Evolutionary conservation across 2,888 invertebrate genomes (phyloP).

Genomic region (Limnephilus lunatus): DNA sequence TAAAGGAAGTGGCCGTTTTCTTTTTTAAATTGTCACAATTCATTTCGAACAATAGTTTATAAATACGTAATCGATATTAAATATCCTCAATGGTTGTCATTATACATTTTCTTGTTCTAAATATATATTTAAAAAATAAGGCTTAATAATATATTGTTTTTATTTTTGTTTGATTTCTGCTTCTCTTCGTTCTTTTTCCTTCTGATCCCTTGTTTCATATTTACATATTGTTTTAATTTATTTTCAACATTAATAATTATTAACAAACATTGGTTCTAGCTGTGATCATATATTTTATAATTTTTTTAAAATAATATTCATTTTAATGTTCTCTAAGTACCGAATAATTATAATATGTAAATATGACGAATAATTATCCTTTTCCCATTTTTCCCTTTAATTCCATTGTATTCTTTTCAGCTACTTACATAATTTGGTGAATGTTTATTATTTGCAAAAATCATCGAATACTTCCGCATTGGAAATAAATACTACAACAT

Average conservation of each 20-base stretch:
- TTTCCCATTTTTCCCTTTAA: constrained; percentile 26
- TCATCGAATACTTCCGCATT: constrained; percentile 60
- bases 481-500: constrained; percentile 62
- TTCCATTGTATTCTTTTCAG: constrained; percentile 61
- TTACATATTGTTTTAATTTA: constrained; percentile 60
- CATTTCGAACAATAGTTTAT: constrained; percentile 80
- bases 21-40: constrained; percentile 73
- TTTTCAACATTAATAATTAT: constrained; percentile 51
- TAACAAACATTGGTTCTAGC: background rate
- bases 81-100: constrained; percentile 80
- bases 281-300: constrained; percentile 4
- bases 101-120: constrained; percentile 80
- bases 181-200: constrained; percentile 63
- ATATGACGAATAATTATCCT: constrained; percentile 52
- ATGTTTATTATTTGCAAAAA: constrained; percentile 64
- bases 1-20: constrained; percentile 62
- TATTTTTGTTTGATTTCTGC: constrained; percentile 64
- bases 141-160: constrained; percentile 66
- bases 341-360: constrained; percentile 57
- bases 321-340: constrained; percentile 54
- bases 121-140: constrained; percentile 72
- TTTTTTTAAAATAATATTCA: background rate
- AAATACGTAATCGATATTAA: constrained; percentile 76
- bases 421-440: constrained; percentile 60
- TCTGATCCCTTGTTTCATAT: constrained; percentile 65